Evolutionary conservation across 2,888 invertebrate species (phyloP), one percentile per base, ranked within the genome.

Genomic region (Cryptus armator): DNA sequence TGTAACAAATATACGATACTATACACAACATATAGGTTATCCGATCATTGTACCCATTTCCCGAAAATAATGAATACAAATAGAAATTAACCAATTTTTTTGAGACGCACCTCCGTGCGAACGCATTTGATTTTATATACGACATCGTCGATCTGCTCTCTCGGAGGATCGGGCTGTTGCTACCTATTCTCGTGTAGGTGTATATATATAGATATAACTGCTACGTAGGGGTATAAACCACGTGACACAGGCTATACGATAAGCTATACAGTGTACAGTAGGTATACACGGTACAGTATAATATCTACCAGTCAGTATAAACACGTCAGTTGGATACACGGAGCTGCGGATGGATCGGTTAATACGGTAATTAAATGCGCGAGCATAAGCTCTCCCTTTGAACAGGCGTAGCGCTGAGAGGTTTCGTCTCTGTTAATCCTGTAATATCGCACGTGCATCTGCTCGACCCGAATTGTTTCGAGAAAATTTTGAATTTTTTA

Each of bases 341-440:
- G 46, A 53, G 64, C 14, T 14, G 67, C 32, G 12, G 37, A 44
- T 67, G 78, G 56, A 59, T 83, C 72, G 56, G 67, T 78, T 51
- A 59, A 62, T 78, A 37, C 59, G 74, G 32, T 79, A 79, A 83
- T 83, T 74, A 75, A 68, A 83, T 83, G 83, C 83, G 74, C 78
- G 53, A 64, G 74, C 79, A 78, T 74, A 77, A 32, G 62, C 43
- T 68, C 5, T 37, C 68, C 62, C 24, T 24, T 24, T 24, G 24
- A 24, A 24, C 24, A 24, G 24, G 3, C 24, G 24, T 24, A 24
- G 1, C 3, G 24, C 59, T 24, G 4, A 14, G 29, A 5, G 29
- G 14, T 29, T 59, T 29, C 29, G 24, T 56, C 56, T 64, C 48
- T 75, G 59, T 14, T 59, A 6, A 16, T 24, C 24, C 24, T 24